A percentile compares a stretch with the other conserved stretches of the same genome.
phyloP scores from a whole-genome alignment of 1,140 invertebrate genomes.

The Drosophila miranda region DNA sequence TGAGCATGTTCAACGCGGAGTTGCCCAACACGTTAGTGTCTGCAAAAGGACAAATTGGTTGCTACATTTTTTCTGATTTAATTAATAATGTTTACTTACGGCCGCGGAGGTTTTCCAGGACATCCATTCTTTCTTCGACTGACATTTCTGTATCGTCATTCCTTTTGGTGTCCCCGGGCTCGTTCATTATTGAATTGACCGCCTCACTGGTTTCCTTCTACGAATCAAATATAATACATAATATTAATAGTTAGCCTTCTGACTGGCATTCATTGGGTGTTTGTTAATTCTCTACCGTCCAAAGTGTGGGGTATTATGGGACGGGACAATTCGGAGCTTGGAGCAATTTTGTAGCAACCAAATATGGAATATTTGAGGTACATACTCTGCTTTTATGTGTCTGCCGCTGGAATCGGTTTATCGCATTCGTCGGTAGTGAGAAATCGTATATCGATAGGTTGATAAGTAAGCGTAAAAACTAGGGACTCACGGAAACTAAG shows the following conservation, averaged over 20 bases:
- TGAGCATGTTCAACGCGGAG: conserved; percentile 86
- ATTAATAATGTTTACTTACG: background rate
- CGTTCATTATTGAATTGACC: too few species aligned
- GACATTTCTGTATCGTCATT: too few species aligned
- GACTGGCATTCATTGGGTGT: background rate
- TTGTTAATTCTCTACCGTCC: background rate
- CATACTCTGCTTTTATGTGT: conserved; percentile 55
- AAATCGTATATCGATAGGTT: conserved; percentile 15
- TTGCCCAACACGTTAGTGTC: conserved; percentile 62
- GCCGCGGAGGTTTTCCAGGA: too few species aligned
- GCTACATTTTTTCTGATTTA: background rate
- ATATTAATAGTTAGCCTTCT: background rate
- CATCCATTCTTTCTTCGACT: too few species aligned
- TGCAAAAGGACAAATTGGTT: conserved; percentile 5
- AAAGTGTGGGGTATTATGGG: background rate
- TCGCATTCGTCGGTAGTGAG: conserved; percentile 2
- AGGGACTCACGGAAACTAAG: background rate
- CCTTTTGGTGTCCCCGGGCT: too few species aligned
- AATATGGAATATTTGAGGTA: conserved; percentile 21
- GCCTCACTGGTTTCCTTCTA: too few species aligned
- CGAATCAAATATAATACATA: too few species aligned
- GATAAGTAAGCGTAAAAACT: background rate
- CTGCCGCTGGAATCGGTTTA: conserved; percentile 29
- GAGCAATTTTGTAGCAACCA: conserved; percentile 9
- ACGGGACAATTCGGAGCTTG: background rate